phyloP scores from a whole-genome alignment of 2,113 vertebrate genomes.

The Ctenomys sociabilis region DNA sequence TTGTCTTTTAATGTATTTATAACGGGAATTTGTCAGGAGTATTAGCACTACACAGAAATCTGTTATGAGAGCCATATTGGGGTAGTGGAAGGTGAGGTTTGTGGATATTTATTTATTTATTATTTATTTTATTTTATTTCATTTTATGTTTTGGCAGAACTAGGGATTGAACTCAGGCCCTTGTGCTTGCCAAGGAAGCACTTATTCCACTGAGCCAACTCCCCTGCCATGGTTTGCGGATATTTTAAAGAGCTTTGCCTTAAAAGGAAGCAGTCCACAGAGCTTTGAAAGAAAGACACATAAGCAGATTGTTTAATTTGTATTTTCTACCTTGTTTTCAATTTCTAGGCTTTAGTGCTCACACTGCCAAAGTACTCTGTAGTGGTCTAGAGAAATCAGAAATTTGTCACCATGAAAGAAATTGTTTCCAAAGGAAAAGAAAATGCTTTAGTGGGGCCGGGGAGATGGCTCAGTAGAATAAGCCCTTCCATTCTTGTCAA shows the following conservation, averaged over 20 bases:
- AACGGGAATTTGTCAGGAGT: neutral
- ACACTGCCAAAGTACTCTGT: slow-evolving; percentile 45
- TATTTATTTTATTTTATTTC: no score
- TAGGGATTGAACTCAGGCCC: no score
- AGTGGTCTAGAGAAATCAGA: slow-evolving; percentile 44
- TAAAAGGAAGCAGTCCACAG: slow-evolving; percentile 67
- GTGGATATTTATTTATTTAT: no score
- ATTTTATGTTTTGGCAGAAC: no score
- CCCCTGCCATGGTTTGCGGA: no score
- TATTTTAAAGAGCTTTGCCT: slow-evolving; percentile 57
- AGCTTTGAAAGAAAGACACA: slow-evolving; percentile 61
- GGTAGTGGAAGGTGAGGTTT: slow-evolving; percentile 70
- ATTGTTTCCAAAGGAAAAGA: slow-evolving; percentile 65
- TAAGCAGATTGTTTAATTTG: slow-evolving; percentile 74
- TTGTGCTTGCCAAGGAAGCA: no score
- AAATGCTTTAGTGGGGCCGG: slow-evolving; percentile 58
- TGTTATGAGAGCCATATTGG: slow-evolving; percentile 42
- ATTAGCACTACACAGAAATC: slow-evolving; percentile 36
- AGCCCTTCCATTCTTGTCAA: no score
- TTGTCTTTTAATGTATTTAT: slow-evolving; percentile 51
- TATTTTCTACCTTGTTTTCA: slow-evolving; percentile 67
- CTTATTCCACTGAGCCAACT: no score
- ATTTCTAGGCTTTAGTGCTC: slow-evolving; percentile 69
- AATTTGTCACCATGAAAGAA: slow-evolving; percentile 46
- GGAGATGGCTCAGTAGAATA: no score